Evolutionary conservation across 2,113 vertebrate species (phyloP), one percentile per base, ranked within the genome.

Genomic region (Misgurnus anguillicaudatus): DNA sequence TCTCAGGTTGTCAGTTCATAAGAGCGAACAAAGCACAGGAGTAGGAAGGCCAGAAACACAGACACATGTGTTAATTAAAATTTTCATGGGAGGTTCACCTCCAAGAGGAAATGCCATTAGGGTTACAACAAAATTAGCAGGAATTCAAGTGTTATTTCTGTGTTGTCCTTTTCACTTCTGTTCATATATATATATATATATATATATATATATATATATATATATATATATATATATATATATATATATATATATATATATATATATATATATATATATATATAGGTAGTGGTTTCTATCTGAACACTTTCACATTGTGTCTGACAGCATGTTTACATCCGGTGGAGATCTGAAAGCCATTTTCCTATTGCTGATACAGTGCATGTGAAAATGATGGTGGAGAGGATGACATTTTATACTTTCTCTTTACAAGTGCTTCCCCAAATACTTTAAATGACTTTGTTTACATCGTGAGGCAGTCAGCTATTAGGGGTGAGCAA

Each of bases 61-160:
- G 81, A 58, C 70, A 68, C 67, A 55, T 38, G 77, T 74, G 81
- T 55, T 82, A 79, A 82, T 82, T 82, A 79, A 47, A 51, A 69
- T 64, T 62, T 75, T 77, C 24, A 58, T 62, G 36, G 36, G 78
- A 53, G 60, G 47, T 66, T 73, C 42, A 55, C 21, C 51, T 66
- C 55, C 61, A 71, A 70, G 65, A 84, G 55, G 41, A 75, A 36
- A 70, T 66, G 47, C 63, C 57, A 75, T 61, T 24, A 58, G 38
- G 41, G 42, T 51, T 68, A 24, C 73, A 38, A 58, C 14, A 8
- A 70, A 57, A 48, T 70, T 38, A 75, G 36, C 21, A 39, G 41
- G 63, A 77, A 61, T 63, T 67, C 64, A 39, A 77, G 47, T 78
- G n/a, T 42, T 24, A 10, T 45, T 60, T 53, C 70, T 36, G 9